A percentile compares a stretch with the other conserved stretches of the same genome.
phyloP scores from a whole-genome alignment of 2,888 invertebrate species.

The Aethes cnicana region DNA sequence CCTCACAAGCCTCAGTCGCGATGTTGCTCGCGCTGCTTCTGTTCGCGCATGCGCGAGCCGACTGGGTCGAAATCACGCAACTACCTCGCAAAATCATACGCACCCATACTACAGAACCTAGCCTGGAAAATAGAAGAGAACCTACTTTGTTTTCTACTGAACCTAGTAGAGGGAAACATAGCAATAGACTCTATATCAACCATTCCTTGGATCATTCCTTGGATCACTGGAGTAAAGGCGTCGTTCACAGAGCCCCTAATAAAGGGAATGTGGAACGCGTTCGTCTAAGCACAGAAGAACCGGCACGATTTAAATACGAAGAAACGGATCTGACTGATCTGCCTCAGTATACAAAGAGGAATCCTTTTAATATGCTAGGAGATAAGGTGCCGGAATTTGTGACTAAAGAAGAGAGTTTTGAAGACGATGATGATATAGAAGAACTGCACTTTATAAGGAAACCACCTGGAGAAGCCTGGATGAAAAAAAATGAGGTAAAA shows the following conservation, averaged over 20 bases:
- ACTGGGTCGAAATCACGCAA: conserved; percentile 76
- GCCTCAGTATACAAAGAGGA: conserved; percentile 7
- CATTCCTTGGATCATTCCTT: conserved; percentile 39
- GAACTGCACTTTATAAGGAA: conserved; percentile 7
- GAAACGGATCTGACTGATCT: conserved; percentile 23
- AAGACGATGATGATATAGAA: conserved; percentile 8
- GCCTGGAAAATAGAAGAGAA: conserved; percentile 28
- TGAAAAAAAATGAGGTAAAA: conserved; percentile 4
- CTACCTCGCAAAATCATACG: conserved; percentile 48
- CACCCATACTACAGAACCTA: conserved; percentile 16
- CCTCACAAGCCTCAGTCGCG: conserved; percentile 43
- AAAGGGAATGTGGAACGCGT: conserved; percentile 22
- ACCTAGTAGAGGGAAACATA: conserved; percentile 7
- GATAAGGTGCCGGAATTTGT: conserved; percentile 25
- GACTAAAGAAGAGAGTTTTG: conserved; percentile 28
- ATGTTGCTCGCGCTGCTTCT: conserved; percentile 49
- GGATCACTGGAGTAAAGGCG: conserved; percentile 43
- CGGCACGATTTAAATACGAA: conserved; percentile 22
- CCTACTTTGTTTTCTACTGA: conserved; percentile 32
- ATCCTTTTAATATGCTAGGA: conserved; percentile 7
- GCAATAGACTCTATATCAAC: conserved; percentile 46
- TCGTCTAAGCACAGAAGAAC: conserved; percentile 12
- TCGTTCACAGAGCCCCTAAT: conserved; percentile 46
- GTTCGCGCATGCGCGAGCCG: conserved; percentile 44
- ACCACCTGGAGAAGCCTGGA: conserved; percentile 12